Evolutionary conservation across 2,113 vertebrate genomes (phyloP).

Genomic region (Pterocles burchelli): DNA sequence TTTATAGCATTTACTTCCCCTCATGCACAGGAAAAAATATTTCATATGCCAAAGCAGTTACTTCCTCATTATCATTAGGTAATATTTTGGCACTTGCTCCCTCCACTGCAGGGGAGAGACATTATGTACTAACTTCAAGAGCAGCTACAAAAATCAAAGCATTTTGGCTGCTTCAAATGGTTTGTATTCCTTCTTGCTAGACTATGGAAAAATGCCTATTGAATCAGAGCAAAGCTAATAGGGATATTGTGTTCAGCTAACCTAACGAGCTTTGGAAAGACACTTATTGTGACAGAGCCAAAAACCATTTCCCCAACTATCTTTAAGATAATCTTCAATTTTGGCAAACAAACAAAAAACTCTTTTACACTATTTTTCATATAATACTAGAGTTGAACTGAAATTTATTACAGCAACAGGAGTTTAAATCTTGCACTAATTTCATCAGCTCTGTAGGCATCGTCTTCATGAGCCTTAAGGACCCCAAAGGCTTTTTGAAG

Average conservation of each 20-base stretch:
- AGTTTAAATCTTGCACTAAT: neutral
- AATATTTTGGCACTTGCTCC: constrained; percentile 49
- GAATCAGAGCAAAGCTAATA: neutral
- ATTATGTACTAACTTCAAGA: constrained; percentile 24
- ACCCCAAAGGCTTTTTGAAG: neutral
- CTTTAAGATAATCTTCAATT: neutral
- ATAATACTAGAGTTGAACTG: neutral
- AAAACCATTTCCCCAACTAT: neutral
- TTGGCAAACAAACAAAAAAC: neutral
- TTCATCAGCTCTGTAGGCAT: neutral
- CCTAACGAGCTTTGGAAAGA: neutral
- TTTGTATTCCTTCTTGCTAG: neutral
- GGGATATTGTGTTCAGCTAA: neutral
- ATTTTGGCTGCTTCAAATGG: neutral
- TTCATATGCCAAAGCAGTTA: constrained; percentile 19
- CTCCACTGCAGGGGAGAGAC: constrained; percentile 1
- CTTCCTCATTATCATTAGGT: constrained; percentile 54
- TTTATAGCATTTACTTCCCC: constrained; percentile 43
- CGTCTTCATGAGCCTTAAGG: neutral
- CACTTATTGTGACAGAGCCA: neutral
- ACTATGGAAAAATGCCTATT: neutral
- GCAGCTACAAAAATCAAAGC: neutral
- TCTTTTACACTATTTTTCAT: neutral
- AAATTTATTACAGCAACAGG: neutral
- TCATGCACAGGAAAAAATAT: constrained; percentile 50